These are phyloP conservation scores for Lepilemur septentrionalis DNA, from an alignment of 2,797 vertebrate species.

Conservation along the genomic window DNA sequence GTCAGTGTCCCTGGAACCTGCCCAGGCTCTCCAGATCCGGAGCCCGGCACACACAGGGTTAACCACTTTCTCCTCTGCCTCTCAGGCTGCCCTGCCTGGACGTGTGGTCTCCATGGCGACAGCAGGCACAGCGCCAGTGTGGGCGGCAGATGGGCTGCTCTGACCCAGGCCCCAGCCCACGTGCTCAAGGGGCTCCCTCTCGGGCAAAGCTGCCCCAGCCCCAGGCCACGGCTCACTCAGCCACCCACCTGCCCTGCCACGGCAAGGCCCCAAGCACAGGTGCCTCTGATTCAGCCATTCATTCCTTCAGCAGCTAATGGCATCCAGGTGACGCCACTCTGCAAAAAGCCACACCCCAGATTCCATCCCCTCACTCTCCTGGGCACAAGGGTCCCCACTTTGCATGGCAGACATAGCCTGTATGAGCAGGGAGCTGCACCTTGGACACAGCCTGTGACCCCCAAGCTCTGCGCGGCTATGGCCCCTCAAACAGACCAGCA, in stretches of 20 bases:
- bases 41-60: slow-evolving; percentile 29
- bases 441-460: rapidly evolving
- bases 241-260: rapidly evolving
- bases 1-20: neutral
- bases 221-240: rapidly evolving
- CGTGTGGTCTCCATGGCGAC: slow-evolving; percentile 68
- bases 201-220: neutral
- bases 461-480: rapidly evolving
- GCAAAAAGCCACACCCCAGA: neutral
- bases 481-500: neutral
- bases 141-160: slow-evolving; percentile 43
- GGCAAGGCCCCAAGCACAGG: neutral
- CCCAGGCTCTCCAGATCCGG: neutral
- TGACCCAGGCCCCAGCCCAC: neutral
- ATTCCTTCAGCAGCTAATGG: neutral
- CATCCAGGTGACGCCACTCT: rapidly evolving
- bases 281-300: rapidly evolving
- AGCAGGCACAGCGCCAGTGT: neutral
- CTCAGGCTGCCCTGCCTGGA: slow-evolving; percentile 25
- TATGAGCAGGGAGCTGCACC: neutral
- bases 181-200: neutral
- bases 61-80: neutral
- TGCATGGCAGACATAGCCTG: neutral
- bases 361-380: rapidly evolving
- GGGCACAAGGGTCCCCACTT: rapidly evolving